phyloP scores from a whole-genome alignment of 2,797 vertebrate species.

The Aeoliscus strigatus region DNA sequence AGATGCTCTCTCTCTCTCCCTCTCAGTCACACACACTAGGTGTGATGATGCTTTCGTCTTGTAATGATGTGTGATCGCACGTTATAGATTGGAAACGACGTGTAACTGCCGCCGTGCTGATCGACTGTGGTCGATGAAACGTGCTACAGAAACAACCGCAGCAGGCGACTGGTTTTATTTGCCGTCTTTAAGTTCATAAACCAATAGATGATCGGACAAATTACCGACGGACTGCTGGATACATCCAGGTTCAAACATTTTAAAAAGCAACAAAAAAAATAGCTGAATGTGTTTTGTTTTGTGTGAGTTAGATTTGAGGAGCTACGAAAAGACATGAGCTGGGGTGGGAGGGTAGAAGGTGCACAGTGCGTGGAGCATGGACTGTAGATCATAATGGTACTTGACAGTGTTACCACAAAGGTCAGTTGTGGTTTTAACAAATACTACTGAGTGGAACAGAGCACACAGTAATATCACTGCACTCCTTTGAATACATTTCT shows the following conservation, averaged over 20 bases:
- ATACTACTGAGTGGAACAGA: constrained; percentile 10
- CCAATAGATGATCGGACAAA: constrained; percentile 1
- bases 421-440: constrained; percentile 30
- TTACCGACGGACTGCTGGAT: neutral
- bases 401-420: constrained; percentile 31
- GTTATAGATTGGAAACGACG: constrained; percentile 35
- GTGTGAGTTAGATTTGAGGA: constrained; percentile 30
- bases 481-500: constrained; percentile 29
- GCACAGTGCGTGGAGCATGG: constrained; percentile 7
- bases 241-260: neutral
- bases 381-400: constrained; percentile 29
- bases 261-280: too few species aligned
- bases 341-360: constrained; percentile 19
- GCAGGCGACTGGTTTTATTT: neutral
- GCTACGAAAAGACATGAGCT: constrained; percentile 34
- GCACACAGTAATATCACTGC: constrained; percentile 16
- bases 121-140: constrained; percentile 19
- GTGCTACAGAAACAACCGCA: constrained; percentile 3
- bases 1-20: neutral
- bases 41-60: too few species aligned
- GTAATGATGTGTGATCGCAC: too few species aligned
- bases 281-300: neutral
- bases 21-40: neutral
- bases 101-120: constrained; percentile 38
- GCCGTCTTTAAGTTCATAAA: too few species aligned